Conservation (phyloP, 2,888 invertebrate genomes). For the Hyposoter didymator region DNA sequence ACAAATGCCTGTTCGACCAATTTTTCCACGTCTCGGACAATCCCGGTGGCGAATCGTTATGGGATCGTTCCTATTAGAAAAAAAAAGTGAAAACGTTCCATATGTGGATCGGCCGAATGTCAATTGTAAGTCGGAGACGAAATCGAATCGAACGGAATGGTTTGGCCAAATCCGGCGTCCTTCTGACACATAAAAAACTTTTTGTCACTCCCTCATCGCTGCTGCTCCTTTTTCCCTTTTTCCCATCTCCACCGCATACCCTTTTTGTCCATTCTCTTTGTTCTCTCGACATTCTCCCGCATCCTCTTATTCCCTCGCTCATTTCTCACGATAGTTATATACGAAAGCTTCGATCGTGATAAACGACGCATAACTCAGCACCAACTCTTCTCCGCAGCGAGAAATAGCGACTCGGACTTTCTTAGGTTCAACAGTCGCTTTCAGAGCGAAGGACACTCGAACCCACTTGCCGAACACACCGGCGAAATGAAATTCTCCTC, state of each 20-base stretch:
- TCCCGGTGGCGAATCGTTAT: background rate
- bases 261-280: constrained; percentile 2
- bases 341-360: constrained; percentile 40
- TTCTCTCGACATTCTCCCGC: background rate
- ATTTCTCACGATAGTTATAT: background rate
- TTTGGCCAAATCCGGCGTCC: background rate
- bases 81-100: background rate
- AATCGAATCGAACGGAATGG: constrained; percentile 42
- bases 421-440: constrained; percentile 6
- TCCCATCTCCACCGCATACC: background rate
- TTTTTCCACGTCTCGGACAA: constrained; percentile 7
- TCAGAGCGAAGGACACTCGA: constrained; percentile 11
- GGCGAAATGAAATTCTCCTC: constrained; percentile 64
- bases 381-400: constrained; percentile 9
- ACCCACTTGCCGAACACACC: constrained; percentile 38
- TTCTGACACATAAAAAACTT: constrained; percentile 44
- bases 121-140: background rate
- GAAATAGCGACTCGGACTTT: constrained; percentile 46
- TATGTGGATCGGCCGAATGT: background rate
- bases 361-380: constrained; percentile 62
- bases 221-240: background rate
- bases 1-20: constrained; percentile 15
- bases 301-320: background rate
- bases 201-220: constrained; percentile 3
- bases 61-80: constrained; percentile 1